These are phyloP conservation scores for Caracal caracal DNA, from an alignment of 2,113 vertebrate species.

Conservation along the genomic window DNA sequence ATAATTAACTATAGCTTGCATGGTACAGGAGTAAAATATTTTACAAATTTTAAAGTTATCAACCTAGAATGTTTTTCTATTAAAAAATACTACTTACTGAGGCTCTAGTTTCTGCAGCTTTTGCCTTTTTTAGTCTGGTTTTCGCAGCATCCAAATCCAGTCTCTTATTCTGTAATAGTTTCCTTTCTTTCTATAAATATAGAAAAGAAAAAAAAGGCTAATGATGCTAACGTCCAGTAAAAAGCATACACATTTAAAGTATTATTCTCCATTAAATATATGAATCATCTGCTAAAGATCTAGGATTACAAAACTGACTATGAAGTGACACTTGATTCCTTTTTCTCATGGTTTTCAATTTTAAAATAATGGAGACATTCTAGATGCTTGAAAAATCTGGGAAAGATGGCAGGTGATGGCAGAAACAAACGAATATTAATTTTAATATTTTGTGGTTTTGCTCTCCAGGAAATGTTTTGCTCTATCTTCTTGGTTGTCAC, in stretches of 20 bases:
- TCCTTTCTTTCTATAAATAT: constrained; percentile 94
- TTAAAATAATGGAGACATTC: constrained; percentile 13
- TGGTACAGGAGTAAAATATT: background rate
- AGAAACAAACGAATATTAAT: background rate
- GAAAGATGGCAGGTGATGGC: background rate
- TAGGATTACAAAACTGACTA: constrained; percentile 4
- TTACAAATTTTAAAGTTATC: constrained; percentile 30
- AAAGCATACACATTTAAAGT: background rate
- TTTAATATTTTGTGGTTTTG: background rate
- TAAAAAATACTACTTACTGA: constrained; percentile 88
- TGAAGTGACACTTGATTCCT: background rate
- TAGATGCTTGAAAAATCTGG: background rate
- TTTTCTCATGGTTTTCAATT: background rate
- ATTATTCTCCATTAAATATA: background rate
- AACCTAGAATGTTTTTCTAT: constrained; percentile 41
- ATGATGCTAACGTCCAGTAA: background rate
- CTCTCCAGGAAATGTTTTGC: background rate
- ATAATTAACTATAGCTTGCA: background rate
- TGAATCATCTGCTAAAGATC: background rate
- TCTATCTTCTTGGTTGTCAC: background rate
- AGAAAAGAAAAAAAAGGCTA: background rate
- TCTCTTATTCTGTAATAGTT: constrained; percentile 96
- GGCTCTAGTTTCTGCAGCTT: constrained; percentile 93
- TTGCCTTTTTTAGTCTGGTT: constrained; percentile 97
- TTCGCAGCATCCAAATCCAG: constrained; percentile 98